Evolutionary conservation across 2,113 vertebrate genomes (phyloP).

Genomic region (Psittacula cyanocephala): DNA sequence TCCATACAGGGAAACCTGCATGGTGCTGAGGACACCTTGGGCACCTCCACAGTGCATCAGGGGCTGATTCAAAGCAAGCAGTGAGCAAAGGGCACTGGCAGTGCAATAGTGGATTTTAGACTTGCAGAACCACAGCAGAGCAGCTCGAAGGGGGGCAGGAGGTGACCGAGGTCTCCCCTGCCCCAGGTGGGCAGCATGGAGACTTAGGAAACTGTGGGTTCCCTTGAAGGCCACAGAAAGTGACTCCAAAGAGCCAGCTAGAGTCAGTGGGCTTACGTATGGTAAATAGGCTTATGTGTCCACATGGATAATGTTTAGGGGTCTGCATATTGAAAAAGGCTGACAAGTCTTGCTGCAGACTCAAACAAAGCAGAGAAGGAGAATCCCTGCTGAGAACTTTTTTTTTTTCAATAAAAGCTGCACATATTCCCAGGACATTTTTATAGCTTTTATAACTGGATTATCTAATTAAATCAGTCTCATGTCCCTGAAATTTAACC

Average conservation of each 20-base stretch:
- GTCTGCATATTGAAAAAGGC: background rate
- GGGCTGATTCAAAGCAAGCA: background rate
- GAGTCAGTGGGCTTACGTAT: background rate
- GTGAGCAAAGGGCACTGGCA: background rate
- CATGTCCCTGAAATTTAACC: background rate
- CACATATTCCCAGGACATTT: background rate
- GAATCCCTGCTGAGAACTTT: background rate
- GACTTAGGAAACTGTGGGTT: background rate
- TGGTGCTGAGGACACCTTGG: fast-evolving
- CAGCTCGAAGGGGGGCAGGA: background rate
- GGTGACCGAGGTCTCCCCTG: background rate
- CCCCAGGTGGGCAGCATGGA: background rate
- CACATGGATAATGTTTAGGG: background rate
- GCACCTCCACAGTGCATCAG: background rate
- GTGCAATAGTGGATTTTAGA: background rate
- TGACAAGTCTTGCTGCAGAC: background rate
- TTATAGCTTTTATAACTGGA: background rate
- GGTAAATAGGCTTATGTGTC: background rate
- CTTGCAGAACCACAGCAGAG: background rate
- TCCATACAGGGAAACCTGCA: background rate
- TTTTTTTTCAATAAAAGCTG: background rate
- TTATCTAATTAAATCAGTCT: slow-evolving; percentile 5
- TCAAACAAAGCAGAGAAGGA: background rate
- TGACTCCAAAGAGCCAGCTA: background rate
- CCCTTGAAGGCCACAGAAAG: background rate